A percentile compares a stretch with the other conserved stretches of the same genome.
These are phyloP conservation scores for Cyclura pinguis DNA, from an alignment of 2,797 vertebrate genomes.

Conservation along the genomic window DNA sequence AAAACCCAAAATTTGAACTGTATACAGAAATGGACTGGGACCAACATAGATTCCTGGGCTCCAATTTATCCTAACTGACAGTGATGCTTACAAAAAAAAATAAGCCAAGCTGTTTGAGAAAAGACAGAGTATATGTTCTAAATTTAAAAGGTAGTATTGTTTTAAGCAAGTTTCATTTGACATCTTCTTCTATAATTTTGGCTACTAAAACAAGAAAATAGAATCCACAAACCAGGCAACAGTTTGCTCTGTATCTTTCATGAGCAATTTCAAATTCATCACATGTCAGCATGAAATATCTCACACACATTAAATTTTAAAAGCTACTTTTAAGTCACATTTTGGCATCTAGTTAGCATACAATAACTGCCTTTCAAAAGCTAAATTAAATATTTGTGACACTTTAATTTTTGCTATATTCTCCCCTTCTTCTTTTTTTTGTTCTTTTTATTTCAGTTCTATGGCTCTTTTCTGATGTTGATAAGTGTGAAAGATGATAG, in stretches of 20 bases:
- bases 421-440: slow-evolving; percentile 64
- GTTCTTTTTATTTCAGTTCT: slow-evolving; percentile 60
- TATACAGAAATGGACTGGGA: not conserved
- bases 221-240: slow-evolving; percentile 27
- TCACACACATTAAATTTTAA: slow-evolving; percentile 74
- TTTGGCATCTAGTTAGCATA: slow-evolving; percentile 75
- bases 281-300: slow-evolving; percentile 62
- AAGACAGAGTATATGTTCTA: not conserved
- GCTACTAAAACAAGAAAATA: not conserved
- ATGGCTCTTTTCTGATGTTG: slow-evolving; percentile 66
- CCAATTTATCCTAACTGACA: not conserved
- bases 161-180: not conserved
- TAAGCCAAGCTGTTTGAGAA: not conserved
- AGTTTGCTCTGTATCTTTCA: slow-evolving; percentile 51
- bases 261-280: slow-evolving; percentile 71
- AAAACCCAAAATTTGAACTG: no score
- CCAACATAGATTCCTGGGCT: not conserved
- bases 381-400: slow-evolving; percentile 71
- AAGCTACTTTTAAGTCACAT: slow-evolving; percentile 68
- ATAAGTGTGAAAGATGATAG: slow-evolving; percentile 68
- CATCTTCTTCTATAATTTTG: not conserved
- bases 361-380: slow-evolving; percentile 78
- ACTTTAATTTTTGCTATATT: slow-evolving; percentile 68
- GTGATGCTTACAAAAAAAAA: not conserved
- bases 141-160: not conserved